Evolutionary conservation across 2,797 vertebrate genomes (phyloP).

Genomic region (Bradypodion pumilum): DNA sequence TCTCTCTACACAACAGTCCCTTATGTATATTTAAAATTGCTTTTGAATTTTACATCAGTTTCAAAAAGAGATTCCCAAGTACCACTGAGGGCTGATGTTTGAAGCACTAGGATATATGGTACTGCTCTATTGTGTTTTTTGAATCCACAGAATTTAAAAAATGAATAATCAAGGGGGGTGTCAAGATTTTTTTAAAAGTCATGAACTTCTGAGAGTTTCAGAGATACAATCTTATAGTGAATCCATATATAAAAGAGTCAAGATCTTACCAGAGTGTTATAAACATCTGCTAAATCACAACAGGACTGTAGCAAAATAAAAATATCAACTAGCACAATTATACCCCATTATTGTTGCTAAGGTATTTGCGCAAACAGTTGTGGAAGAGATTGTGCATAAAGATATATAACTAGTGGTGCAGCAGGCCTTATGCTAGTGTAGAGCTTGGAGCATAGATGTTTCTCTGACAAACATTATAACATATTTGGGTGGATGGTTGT

Average conservation of each 20-base stretch:
- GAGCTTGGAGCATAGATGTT: not conserved
- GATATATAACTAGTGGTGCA: too few species aligned
- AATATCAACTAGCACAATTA: too few species aligned
- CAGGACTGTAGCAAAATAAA: too few species aligned
- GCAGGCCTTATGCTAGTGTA: too few species aligned
- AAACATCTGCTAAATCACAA: not conserved
- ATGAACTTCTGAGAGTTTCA: constrained; percentile 12
- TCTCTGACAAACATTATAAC: not conserved
- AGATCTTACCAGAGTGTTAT: not conserved
- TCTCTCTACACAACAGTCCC: too few species aligned
- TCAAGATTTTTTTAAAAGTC: constrained; percentile 23
- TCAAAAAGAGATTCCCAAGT: not conserved
- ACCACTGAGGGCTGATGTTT: not conserved
- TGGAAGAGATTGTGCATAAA: too few species aligned
- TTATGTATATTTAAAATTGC: not conserved
- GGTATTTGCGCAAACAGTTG: too few species aligned
- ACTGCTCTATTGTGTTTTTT: not conserved
- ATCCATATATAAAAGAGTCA: not conserved
- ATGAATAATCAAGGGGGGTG: constrained; percentile 19
- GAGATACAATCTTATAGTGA: not conserved
- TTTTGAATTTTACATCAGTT: not conserved
- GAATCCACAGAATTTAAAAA: not conserved
- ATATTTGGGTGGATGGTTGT: too few species aligned
- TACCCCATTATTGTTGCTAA: too few species aligned
- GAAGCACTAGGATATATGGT: not conserved